Evolutionary conservation across 1,140 invertebrate species (phyloP).

Genomic region (Choristoneura fumiferana): DNA sequence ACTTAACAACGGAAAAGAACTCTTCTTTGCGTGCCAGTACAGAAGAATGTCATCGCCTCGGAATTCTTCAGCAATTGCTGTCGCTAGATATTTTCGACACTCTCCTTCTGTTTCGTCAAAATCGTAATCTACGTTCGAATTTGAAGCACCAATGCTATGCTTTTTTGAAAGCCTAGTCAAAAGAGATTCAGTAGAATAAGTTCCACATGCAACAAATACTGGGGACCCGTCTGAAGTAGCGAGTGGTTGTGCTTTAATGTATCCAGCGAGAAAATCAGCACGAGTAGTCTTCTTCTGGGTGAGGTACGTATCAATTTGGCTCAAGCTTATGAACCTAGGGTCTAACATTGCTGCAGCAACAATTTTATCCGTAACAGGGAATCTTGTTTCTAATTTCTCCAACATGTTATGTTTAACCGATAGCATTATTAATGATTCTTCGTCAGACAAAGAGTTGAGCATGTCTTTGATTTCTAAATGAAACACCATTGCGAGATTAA

Average conservation of each 20-base stretch:
- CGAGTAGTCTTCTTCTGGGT: neutral
- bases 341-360: constrained; percentile 22
- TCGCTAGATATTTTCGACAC: constrained; percentile 17
- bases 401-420: constrained; percentile 24
- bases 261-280: neutral
- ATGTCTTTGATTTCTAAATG: constrained; percentile 16
- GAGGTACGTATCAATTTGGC: neutral
- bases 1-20: constrained; percentile 14
- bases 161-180: neutral
- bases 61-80: neutral
- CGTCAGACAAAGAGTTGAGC: constrained; percentile 6
- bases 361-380: constrained; percentile 15
- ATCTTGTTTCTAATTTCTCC: constrained; percentile 18
- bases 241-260: neutral
- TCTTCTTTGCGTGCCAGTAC: constrained; percentile 23
- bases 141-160: neutral
- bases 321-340: constrained; percentile 10
- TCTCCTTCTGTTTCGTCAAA: neutral
- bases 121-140: too few species aligned
- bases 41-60: constrained; percentile 16
- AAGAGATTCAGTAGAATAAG: neutral
- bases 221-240: neutral
- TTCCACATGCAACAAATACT: too few species aligned
- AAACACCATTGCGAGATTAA: constrained; percentile 25
- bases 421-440: constrained; percentile 21